phyloP scores from a whole-genome alignment of 2,888 invertebrate genomes.

The Coelopa pilipes region DNA sequence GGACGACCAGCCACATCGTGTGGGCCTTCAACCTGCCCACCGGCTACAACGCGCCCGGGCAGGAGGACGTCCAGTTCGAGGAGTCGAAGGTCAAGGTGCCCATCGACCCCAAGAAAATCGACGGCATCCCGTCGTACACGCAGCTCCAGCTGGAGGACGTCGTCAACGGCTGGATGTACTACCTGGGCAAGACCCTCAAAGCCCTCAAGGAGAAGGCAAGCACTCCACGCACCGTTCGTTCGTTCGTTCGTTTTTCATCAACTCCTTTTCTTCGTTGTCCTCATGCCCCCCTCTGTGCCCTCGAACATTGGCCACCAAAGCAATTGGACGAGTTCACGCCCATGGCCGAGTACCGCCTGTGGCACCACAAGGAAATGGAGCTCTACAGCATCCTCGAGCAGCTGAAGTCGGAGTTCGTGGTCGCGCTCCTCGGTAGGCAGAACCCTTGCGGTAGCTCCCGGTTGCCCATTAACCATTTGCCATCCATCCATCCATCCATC shows the following conservation, averaged over 20 bases:
- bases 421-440: slow-evolving; percentile 52
- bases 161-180: slow-evolving; percentile 69
- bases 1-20: slow-evolving; percentile 65
- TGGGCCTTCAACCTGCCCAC: slow-evolving; percentile 65
- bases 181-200: slow-evolving; percentile 66
- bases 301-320: slow-evolving; percentile 53
- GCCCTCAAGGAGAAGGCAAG: slow-evolving; percentile 55
- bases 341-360: slow-evolving; percentile 85
- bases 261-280: neutral
- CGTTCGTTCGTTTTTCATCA: neutral
- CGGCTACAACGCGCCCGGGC: slow-evolving; percentile 62
- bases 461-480: slow-evolving; percentile 42
- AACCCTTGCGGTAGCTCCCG: too few species aligned
- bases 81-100: slow-evolving; percentile 62
- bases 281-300: neutral
- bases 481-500: neutral
- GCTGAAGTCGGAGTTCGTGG: slow-evolving; percentile 74
- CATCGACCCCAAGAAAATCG: slow-evolving; percentile 59
- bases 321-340: slow-evolving; percentile 79
- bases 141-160: slow-evolving; percentile 69
- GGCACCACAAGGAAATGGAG: slow-evolving; percentile 83
- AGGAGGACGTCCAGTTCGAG: slow-evolving; percentile 63
- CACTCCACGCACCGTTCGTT: neutral
- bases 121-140: slow-evolving; percentile 58
- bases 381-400: slow-evolving; percentile 84